phyloP scores from a whole-genome alignment of 23 tunicate genomes.

The Aplidium turbinatum region DNA sequence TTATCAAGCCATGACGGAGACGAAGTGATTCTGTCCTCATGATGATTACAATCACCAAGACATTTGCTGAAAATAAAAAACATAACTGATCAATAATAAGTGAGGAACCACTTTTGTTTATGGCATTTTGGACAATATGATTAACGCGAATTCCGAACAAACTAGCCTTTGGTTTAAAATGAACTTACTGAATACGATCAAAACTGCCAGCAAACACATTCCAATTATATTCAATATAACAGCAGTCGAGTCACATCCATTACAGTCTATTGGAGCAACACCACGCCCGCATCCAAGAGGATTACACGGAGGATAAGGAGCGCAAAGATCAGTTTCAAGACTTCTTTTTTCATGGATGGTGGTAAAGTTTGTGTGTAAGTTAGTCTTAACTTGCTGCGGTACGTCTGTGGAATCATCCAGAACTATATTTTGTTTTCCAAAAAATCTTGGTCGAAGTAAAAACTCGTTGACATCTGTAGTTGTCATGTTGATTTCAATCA shows the following conservation, averaged over 20 bases:
- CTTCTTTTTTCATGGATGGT: too few species aligned
- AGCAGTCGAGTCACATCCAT: conserved; percentile 41
- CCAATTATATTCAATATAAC: conserved; percentile 44
- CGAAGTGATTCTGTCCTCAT: conserved; percentile 42
- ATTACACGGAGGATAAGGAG: conserved; percentile 83
- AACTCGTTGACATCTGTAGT: too few species aligned
- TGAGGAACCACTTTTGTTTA: background rate
- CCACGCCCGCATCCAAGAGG: conserved; percentile 73
- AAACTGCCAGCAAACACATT: conserved; percentile 55
- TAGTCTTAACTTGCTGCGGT: too few species aligned
- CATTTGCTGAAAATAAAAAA: conserved; percentile 58
- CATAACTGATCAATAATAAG: too few species aligned
- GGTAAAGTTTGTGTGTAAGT: too few species aligned
- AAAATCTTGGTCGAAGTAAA: too few species aligned
- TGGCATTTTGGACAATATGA: background rate
- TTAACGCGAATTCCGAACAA: too few species aligned
- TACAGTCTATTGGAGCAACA: conserved; percentile 67
- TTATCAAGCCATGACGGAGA: conserved; percentile 84
- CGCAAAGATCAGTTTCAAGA: too few species aligned
- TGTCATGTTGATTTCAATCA: too few species aligned
- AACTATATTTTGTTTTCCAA: too few species aligned
- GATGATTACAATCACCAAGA: conserved; percentile 72
- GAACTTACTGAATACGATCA: conserved; percentile 71
- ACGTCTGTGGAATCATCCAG: too few species aligned
- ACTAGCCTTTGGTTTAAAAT: too few species aligned